Evolutionary conservation across 2,797 vertebrate genomes (phyloP).

Genomic region (Myoxocephalus aenaeus): DNA sequence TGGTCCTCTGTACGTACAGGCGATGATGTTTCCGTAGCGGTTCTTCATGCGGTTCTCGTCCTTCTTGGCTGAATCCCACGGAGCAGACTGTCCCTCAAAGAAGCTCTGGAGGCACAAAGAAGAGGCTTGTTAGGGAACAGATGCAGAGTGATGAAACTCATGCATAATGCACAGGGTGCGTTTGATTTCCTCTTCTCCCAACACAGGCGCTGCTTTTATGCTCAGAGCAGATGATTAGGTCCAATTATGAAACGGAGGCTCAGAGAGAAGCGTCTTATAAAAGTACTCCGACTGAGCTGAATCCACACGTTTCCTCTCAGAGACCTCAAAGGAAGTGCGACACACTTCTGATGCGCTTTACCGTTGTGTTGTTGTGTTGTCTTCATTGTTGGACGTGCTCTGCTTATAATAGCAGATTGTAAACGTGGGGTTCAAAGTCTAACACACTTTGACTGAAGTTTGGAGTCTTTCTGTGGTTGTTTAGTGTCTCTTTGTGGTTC

Average conservation of each 20-base stretch:
- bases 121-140: not conserved
- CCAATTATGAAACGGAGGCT: slow-evolving; percentile 54
- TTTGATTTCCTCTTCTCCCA: slow-evolving; percentile 37
- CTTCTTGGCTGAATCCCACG: slow-evolving; percentile 98
- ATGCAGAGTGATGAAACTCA: slow-evolving; percentile 26
- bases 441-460: too few species aligned
- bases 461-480: too few species aligned
- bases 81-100: slow-evolving; percentile 98
- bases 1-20: slow-evolving; percentile 86
- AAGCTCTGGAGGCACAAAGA: slow-evolving; percentile 88
- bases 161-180: slow-evolving; percentile 49
- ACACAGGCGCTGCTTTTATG: slow-evolving; percentile 4
- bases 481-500: too few species aligned
- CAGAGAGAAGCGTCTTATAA: slow-evolving; percentile 20
- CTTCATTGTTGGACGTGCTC: not conserved
- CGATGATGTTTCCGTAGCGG: slow-evolving; percentile 99
- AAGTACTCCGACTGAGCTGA: slow-evolving; percentile 4
- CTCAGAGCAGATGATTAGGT: slow-evolving; percentile 52
- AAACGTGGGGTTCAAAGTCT: too few species aligned
- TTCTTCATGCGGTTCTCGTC: slow-evolving; percentile 99
- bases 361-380: too few species aligned
- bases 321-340: not conserved
- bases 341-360: not conserved
- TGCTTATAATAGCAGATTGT: not conserved
- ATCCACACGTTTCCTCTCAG: slow-evolving; percentile 5